phyloP scores from a whole-genome alignment of 2,888 invertebrate species.

The Tricholauxania praeusta region DNA sequence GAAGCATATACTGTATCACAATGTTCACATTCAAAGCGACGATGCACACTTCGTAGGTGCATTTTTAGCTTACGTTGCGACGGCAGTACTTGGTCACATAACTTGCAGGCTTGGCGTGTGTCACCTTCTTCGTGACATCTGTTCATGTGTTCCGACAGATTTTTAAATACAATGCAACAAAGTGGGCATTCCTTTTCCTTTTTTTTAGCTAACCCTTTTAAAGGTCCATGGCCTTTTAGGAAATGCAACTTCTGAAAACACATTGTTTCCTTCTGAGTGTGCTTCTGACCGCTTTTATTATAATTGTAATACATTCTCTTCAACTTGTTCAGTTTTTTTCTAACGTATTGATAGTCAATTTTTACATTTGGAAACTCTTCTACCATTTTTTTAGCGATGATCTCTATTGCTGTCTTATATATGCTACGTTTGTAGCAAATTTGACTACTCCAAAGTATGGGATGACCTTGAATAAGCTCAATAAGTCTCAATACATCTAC shows the following conservation, averaged over 20 bases:
- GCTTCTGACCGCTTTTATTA: not conserved
- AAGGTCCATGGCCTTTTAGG: not conserved
- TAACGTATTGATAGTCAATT: slow-evolving; percentile 14
- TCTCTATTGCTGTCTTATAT: not conserved
- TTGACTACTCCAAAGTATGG: slow-evolving; percentile 19
- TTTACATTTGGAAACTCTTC: slow-evolving; percentile 4
- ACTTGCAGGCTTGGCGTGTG: too few species aligned
- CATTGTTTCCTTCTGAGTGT: slow-evolving; percentile 6
- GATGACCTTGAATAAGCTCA: slow-evolving; percentile 7
- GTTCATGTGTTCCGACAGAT: too few species aligned
- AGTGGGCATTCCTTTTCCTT: too few species aligned
- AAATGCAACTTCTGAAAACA: slow-evolving; percentile 21
- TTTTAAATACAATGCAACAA: not conserved
- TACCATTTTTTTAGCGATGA: slow-evolving; percentile 2
- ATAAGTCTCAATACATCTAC: slow-evolving; percentile 14
- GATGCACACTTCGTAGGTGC: not conserved
- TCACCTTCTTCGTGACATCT: too few species aligned
- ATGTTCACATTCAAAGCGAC: not conserved
- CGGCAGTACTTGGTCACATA: slow-evolving; percentile 4
- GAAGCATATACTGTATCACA: not conserved
- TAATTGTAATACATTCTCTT: slow-evolving; percentile 13
- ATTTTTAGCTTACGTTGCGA: not conserved
- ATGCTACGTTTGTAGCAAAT: not conserved
- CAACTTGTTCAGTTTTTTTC: slow-evolving; percentile 8
- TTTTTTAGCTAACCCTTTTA: too few species aligned